Base-by-base conservation (phyloP, 2,797 vertebrate genomes). In the Thripadectes ignobilis region DNA sequence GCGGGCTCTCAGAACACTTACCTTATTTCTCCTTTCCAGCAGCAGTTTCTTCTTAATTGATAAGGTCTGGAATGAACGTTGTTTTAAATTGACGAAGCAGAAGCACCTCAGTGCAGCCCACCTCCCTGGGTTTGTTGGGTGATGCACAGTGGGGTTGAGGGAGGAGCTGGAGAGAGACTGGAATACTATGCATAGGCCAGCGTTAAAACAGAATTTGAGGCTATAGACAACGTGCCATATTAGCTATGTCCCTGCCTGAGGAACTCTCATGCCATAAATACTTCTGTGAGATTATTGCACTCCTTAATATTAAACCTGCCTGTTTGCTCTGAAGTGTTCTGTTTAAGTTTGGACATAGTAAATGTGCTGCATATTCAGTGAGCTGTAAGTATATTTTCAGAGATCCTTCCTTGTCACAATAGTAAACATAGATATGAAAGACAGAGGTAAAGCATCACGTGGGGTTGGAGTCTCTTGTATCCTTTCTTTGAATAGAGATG, bases 361-460 rank as follows among this genome's bases (percentile, higher is more conserved):
- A 36, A 11, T 3, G 39, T 38, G 34, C 69, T 46, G 48, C 15
- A 0, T 3, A 34, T 66, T 62, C 51, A 17, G 41, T 16, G 41
- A 3, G 0, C 26, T 22, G 9, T 15, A 20, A 57, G 13, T 34
- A 57, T 43, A 5, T 79, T 95, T 79, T 39, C 85, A n/a, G 63
- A 11, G 30, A 22, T 3, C 2, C 30, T 92, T 92, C 76, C 68
- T 76, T 82, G 74, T 87, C 49, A 18, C 59, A 32, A 5, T 15
- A 88, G 85, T 88, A 86, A 93, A 85, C 52, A 51, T 0, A 12
- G 49, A 27, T 58, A 43, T 39, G 74, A 88, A 49, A 68, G 27
- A 38, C 2, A 2, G 48, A 73, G 68, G 69, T 91, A 38, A 55
- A 65, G 46, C 13, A 6, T 69, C 0, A 0, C 0, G 1, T 61